Conservation (phyloP, 2,888 invertebrate species). For the Cyaniris semiargus region DNA sequence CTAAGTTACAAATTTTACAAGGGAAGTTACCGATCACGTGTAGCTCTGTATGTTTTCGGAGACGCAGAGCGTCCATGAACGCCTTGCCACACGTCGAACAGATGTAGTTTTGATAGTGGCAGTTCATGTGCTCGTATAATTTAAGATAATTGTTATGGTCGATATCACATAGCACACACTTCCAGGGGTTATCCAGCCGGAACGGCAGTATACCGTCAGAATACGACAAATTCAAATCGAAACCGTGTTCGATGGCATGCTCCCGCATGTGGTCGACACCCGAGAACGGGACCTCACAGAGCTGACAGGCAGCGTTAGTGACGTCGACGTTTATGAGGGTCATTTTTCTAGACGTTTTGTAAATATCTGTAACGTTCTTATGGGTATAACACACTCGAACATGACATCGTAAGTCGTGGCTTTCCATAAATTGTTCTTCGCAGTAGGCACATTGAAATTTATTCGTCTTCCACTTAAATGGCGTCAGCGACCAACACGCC, state of each 20-base stretch:
- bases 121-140: slow-evolving; percentile 72
- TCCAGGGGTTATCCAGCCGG: slow-evolving; percentile 63
- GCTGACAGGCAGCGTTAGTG: slow-evolving; percentile 58
- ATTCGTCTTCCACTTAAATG: slow-evolving; percentile 71
- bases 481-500: slow-evolving; percentile 65
- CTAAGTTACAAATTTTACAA: slow-evolving; percentile 62
- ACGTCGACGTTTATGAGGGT: slow-evolving; percentile 67
- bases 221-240: slow-evolving; percentile 55
- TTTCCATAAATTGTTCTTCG: slow-evolving; percentile 64
- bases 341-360: slow-evolving; percentile 72
- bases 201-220: slow-evolving; percentile 71
- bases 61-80: slow-evolving; percentile 66
- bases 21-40: slow-evolving; percentile 67
- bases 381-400: slow-evolving; percentile 55
- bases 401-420: slow-evolving; percentile 57
- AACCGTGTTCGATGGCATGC: slow-evolving; percentile 61
- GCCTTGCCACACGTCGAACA: slow-evolving; percentile 72
- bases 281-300: slow-evolving; percentile 54
- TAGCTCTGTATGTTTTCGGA: slow-evolving; percentile 70
- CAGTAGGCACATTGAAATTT: slow-evolving; percentile 71
- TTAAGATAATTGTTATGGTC: slow-evolving; percentile 69
- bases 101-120: slow-evolving; percentile 71
- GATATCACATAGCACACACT: slow-evolving; percentile 61
- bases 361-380: slow-evolving; percentile 63
- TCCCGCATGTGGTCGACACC: slow-evolving; percentile 57